Base-by-base conservation (phyloP, 2,113 vertebrate species). In the Choloepus hoffmanni region DNA sequence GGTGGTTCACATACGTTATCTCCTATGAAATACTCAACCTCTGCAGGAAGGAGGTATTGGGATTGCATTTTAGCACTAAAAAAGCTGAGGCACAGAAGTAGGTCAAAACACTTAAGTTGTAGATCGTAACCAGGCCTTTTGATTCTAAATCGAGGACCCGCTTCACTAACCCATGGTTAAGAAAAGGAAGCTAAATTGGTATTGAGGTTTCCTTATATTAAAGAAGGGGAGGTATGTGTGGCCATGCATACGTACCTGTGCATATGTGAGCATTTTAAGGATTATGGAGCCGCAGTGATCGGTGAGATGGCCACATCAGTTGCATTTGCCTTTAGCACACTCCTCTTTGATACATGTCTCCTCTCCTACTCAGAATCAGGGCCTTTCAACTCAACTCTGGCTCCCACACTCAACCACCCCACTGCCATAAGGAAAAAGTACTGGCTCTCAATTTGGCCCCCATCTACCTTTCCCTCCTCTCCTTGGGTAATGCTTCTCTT, bases 241-340 rank as follows among this genome's bases (percentile, higher is more conserved):
- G 1, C 3, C 43, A 6, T 4, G 7, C 40, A 18, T n/a, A 58
- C 70, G 15, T 28, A 33, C 30, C 16, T 13, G 23, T 30, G 43
- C 43, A 10, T 26, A 16, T 4, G 13, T 23, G 19, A 36, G 7
- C 1, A 12, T 9, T 70, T 33, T 18, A 45, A 60, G 72, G 43
- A 58, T 9, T 48, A 7, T 48, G 48, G 63, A 60, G 24, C 14
- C 43, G 43, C 48, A 70, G 24, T 16, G 5, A 30, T 13, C 0
- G 12, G 68, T 8, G 24, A 36, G 7, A 0, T 5, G 43, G 55
- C 0, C 5, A 18, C 19, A 5, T 1, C 14, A n/a, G 0, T 30
- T 18, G 16, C 36, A 11, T 28, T 55, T 45, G 53, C 24, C 18
- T 28, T 63, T 15, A 26, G 78, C 5, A 1, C 28, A 3, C 5